These are phyloP conservation scores for Aegotheles bennettii DNA, from an alignment of 2,113 vertebrate genomes.

Conservation along the genomic window DNA sequence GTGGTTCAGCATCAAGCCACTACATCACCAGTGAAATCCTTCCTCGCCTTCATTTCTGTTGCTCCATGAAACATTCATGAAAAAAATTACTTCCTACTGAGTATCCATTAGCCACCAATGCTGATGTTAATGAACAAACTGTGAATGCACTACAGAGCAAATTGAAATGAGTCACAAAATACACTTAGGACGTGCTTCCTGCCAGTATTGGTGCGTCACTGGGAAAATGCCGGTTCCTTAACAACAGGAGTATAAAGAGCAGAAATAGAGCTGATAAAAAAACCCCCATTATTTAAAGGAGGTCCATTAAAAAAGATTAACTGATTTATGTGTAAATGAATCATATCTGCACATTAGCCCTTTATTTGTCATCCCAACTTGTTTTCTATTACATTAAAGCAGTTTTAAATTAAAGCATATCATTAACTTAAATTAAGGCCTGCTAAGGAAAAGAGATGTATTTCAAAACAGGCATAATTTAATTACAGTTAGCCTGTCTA, in stretches of 20 bases:
- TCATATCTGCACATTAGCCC: conserved; percentile 5
- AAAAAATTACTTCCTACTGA: conserved; percentile 70
- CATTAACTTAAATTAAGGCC: conserved; percentile 10
- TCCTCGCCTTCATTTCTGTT: conserved; percentile 62
- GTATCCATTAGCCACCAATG: conserved; percentile 72
- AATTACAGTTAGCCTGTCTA: conserved; percentile 7
- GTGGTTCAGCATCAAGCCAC: background rate
- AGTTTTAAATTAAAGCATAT: conserved; percentile 33
- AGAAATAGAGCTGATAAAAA: background rate
- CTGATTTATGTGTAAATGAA: conserved; percentile 46
- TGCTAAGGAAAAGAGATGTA: background rate
- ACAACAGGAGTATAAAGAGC: conserved; percentile 58
- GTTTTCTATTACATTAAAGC: conserved; percentile 30
- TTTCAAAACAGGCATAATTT: background rate
- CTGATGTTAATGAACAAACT: conserved; percentile 72
- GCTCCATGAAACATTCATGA: conserved; percentile 77
- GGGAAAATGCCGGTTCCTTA: conserved; percentile 58
- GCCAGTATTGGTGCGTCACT: conserved; percentile 67
- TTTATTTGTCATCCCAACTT: background rate
- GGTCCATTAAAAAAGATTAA: conserved; percentile 13
- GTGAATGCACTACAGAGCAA: conserved; percentile 56
- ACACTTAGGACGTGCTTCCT: conserved; percentile 69
- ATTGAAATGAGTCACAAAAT: conserved; percentile 77
- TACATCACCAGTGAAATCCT: background rate
- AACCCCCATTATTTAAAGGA: conserved; percentile 20